A percentile compares a stretch with the other conserved stretches of the same genome.
phyloP scores from a whole-genome alignment of 1,140 invertebrate genomes.

The Paraescarpia echinospica region DNA sequence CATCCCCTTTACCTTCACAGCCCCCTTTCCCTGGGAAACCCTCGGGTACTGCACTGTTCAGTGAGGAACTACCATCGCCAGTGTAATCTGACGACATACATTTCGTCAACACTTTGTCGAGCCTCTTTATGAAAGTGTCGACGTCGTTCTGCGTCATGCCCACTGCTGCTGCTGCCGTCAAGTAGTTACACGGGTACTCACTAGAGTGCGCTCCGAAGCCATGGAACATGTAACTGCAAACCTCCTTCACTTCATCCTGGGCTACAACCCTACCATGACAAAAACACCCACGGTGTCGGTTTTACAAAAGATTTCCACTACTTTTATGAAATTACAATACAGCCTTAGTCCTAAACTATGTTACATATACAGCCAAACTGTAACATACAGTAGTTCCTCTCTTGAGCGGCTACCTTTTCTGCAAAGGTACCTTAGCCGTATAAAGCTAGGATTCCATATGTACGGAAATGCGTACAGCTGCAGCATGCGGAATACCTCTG shows the following conservation, averaged over 20 bases:
- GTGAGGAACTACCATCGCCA: not conserved
- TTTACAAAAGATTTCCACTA: too few species aligned
- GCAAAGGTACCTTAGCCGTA: too few species aligned
- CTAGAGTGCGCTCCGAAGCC: constrained; percentile 73
- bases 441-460: too few species aligned
- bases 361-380: too few species aligned
- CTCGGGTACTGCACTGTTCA: not conserved
- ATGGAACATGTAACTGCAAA: constrained; percentile 51
- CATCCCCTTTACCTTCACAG: too few species aligned
- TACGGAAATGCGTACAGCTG: too few species aligned
- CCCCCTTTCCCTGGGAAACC: not conserved
- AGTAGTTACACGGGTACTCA: constrained; percentile 67
- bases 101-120: constrained; percentile 45
- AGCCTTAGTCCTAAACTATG: too few species aligned
- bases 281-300: not conserved
- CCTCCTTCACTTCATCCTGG: constrained; percentile 27
- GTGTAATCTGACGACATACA: not conserved
- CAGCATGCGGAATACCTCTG: too few species aligned
- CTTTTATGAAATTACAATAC: too few species aligned
- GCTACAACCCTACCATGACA: constrained; percentile 50
- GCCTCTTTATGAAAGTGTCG: constrained; percentile 67
- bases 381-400: too few species aligned
- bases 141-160: constrained; percentile 72
- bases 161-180: constrained; percentile 72
- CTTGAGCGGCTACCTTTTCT: too few species aligned